phyloP scores from a whole-genome alignment of 2,888 invertebrate species.

The Lasioglossum leucozonium region DNA sequence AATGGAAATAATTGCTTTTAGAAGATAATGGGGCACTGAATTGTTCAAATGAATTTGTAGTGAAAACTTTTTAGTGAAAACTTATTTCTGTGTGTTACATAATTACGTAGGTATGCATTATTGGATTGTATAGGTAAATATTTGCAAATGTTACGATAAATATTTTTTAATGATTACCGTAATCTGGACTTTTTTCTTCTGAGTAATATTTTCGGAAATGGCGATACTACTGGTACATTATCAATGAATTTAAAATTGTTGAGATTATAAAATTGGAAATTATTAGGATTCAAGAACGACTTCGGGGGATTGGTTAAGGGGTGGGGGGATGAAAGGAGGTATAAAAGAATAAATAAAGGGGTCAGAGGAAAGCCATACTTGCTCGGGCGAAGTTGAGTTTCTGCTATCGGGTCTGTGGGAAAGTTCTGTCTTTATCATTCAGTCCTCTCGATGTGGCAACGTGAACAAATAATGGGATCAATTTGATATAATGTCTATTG shows the following conservation, averaged over 20 bases:
- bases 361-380: neutral
- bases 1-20: neutral
- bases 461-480: constrained; percentile 18
- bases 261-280: neutral
- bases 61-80: no score
- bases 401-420: constrained; percentile 9
- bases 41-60: no score
- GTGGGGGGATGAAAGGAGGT: neutral
- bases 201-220: neutral
- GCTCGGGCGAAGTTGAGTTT: neutral
- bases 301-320: neutral
- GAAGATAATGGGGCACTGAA: neutral
- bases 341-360: neutral
- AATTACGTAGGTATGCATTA: neutral
- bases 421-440: constrained; percentile 14
- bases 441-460: constrained; percentile 1
- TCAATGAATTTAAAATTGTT: neutral
- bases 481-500: constrained; percentile 16
- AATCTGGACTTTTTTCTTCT: neutral
- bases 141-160: neutral
- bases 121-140: no score
- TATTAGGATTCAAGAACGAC: neutral
- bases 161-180: neutral
- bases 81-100: neutral
- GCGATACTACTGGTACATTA: no score